Conservation (phyloP, 2,113 vertebrate genomes). For the Cettia cetti region DNA sequence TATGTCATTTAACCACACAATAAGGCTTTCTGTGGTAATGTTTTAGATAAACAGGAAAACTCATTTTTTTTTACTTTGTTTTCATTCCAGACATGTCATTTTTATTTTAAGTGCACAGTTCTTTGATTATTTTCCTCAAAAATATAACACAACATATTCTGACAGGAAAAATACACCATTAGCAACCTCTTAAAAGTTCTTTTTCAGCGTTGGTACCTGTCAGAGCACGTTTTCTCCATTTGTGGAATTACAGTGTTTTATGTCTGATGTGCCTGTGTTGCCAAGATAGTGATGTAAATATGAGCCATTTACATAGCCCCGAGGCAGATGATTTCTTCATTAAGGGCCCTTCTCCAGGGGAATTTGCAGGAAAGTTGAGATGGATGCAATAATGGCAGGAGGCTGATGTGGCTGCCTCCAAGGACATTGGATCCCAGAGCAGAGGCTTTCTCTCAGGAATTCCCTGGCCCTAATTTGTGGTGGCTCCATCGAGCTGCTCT, state of each 20-base stretch:
- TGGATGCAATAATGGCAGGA: neutral
- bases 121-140: conserved; percentile 11
- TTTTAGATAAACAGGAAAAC: conserved; percentile 65
- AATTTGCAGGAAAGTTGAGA: conserved; percentile 20
- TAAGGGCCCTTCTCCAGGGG: conserved; percentile 31
- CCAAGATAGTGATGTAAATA: conserved; percentile 23
- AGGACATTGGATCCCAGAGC: neutral
- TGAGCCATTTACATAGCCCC: neutral
- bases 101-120: neutral
- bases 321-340: conserved; percentile 53
- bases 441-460: neutral
- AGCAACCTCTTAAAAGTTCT: neutral
- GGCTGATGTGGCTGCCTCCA: neutral
- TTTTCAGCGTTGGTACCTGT: neutral
- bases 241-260: neutral
- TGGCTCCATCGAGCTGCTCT: neutral
- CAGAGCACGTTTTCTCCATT: neutral
- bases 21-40: conserved; percentile 58
- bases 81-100: conserved; percentile 1
- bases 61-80: conserved; percentile 52
- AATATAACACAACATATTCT: neutral
- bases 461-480: neutral
- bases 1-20: conserved; percentile 69
- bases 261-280: neutral
- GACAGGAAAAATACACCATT: neutral